Conservation (phyloP, 2,888 invertebrate species). For the Amblyjoppa proteus region DNA sequence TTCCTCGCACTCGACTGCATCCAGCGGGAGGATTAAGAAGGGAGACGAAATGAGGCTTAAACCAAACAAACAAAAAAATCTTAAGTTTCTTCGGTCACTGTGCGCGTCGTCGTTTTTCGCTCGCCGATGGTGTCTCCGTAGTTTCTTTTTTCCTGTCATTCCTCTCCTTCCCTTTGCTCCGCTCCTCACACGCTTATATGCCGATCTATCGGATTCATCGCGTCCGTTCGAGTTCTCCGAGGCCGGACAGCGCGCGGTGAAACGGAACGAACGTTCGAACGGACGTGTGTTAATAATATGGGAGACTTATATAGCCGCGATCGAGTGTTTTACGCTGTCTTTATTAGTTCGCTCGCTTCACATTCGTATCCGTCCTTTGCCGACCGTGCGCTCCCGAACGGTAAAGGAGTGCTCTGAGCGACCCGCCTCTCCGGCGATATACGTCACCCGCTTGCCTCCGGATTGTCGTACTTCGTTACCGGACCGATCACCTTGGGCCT, state of each 20-base stretch:
- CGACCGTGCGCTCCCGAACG: background rate
- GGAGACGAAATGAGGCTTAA: slow-evolving; percentile 9
- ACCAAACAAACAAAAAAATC: background rate
- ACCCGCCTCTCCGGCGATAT: slow-evolving; percentile 42
- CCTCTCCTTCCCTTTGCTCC: background rate
- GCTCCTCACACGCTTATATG: slow-evolving; percentile 16
- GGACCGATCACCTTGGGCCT: slow-evolving; percentile 52
- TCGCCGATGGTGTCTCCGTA: slow-evolving; percentile 4
- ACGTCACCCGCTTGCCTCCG: slow-evolving; percentile 49
- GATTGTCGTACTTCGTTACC: slow-evolving; percentile 44
- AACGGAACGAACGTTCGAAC: slow-evolving; percentile 57
- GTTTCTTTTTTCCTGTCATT: background rate
- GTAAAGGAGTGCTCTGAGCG: slow-evolving; percentile 2
- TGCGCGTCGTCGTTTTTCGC: slow-evolving; percentile 26
- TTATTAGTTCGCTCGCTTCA: slow-evolving; percentile 21
- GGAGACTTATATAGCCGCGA: slow-evolving; percentile 47
- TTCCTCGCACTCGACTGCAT: slow-evolving; percentile 28
- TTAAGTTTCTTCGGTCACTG: slow-evolving; percentile 20
- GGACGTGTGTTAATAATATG: slow-evolving; percentile 54
- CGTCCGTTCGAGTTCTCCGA: slow-evolving; percentile 48
- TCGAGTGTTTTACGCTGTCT: slow-evolving; percentile 30
- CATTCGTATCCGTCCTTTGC: slow-evolving; percentile 29
- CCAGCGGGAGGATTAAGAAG: slow-evolving; percentile 48
- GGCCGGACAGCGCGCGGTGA: slow-evolving; percentile 55
- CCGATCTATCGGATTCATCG: slow-evolving; percentile 38